phyloP scores from a whole-genome alignment of 2,113 vertebrate genomes.

The Oreochromis spilurus region DNA sequence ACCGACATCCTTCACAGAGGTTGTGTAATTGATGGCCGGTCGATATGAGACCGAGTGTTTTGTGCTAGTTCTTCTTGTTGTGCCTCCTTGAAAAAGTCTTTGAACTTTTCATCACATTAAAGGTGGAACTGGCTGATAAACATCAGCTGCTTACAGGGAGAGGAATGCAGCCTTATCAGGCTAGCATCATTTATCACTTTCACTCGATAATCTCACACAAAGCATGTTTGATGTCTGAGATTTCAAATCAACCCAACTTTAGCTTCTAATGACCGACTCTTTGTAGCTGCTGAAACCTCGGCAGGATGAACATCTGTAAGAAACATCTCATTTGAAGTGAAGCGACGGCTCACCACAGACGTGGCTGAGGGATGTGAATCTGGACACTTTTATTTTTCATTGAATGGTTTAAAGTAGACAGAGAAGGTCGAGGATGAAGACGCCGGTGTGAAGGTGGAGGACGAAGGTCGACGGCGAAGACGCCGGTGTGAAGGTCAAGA shows the following conservation, averaged over 20 bases:
- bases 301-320: neutral
- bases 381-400: neutral
- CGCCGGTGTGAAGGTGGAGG: accelerated
- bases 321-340: neutral
- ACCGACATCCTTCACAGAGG: neutral
- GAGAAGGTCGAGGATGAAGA: neutral
- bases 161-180: neutral
- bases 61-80: neutral
- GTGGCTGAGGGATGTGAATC: neutral
- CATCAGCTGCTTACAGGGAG: neutral
- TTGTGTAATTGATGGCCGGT: neutral
- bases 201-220: neutral
- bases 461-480: accelerated
- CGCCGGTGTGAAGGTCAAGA: accelerated
- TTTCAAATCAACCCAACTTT: neutral
- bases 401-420: neutral
- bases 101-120: neutral
- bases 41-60: neutral
- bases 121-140: neutral
- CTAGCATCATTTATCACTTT: neutral
- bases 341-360: neutral
- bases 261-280: neutral
- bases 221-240: neutral
- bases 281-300: neutral
- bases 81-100: neutral